Evolutionary conservation across 2,888 invertebrate species (phyloP), one percentile per base, ranked within the genome.

Genomic region (Xanthostigma xanthostigma): DNA sequence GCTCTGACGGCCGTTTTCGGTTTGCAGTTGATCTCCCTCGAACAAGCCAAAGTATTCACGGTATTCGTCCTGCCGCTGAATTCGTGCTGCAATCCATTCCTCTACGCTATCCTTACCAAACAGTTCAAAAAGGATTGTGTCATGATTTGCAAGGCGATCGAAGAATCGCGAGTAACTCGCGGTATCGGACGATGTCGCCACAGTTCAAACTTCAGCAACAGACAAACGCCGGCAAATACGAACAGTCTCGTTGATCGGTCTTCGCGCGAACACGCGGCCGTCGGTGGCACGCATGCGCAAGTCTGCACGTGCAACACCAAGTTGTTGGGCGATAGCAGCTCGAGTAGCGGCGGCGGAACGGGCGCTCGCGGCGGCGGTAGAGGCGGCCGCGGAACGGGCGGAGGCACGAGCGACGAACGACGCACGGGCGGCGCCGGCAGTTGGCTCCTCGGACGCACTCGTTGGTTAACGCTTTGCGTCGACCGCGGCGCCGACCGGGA

Each of bases 71-170:
- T 96, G 57, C 96, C 97, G 2, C 71, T 97, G 53, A 97, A 97
- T 69, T 91, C 92, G 11, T 96, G 95, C 67, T 94, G 95, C 69
- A 97, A 97, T 70, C 97, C 97, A 0, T 96, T 96, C 66, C 77
- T 97, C 34, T 97, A 97, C 66, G 96, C 96, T 45, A 95, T 96
- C 57, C 80, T 96, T 60, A 96, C 96, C 8, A 95, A 96, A 64
- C 94, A 95, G 66, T 95, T 95, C 67, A 95, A 95, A 68, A 92
- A 93, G 68, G 95, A 96, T 70, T 95, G 95, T 70, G 88, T 94
- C 3, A 80, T 91, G 64, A 85, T 95, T 50, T 95, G 94, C 70
- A 93, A 94, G 65, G 88, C 94, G 14, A 91, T 96, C 58, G 95
- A 96, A 66, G 95, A 93, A 68, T 89, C 90, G 37, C 74, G 92